Evolutionary conservation across 2,797 vertebrate species (phyloP), one percentile per base, ranked within the genome.

Genomic region (Sebastes cheni): DNA sequence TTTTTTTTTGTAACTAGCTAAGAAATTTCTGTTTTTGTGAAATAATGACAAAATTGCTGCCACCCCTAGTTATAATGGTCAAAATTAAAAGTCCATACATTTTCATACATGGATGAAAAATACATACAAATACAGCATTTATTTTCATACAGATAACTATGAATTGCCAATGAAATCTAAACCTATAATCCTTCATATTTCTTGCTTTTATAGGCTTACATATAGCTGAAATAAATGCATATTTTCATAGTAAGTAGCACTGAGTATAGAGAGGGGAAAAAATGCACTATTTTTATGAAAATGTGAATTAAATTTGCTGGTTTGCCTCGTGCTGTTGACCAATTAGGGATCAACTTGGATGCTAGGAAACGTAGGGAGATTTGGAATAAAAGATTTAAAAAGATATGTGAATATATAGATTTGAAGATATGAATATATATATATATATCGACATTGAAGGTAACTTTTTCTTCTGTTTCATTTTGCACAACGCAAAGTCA

Each of bases 391-490:
- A 68, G n/a, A 18, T 11, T 9, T 34, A 54, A 67, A 29, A 67
- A 25, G 25, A 27, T 10, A 27, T 14, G 60, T 39, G 18, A 58
- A 59, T 29, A 18, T 29, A 39, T 5, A 50, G 14, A 78, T 36
- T 20, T 65, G 25, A 75, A 62, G 30, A 55, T 3, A 70, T 30
- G 20, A 32, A 72, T 71, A 81, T 30, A 75, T 30, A 72, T 71
- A 81, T 30, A 75, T 30, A 52, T n/a, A n/a, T 50, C 12, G 1
- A 79, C 23, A 60, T 5, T 62, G 59, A 75, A 60, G 32, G 8
- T 6, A 72, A 75, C 81, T 65, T 82, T 86, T 80, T 16, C 22
- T 73, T 42, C 75, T 5, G n/a, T 83, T 81, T 82, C 36, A 80
- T 81, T 75, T 55, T 3, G 10, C 18, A 36, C 5, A 30, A 82